Base-by-base conservation (phyloP, 2,113 vertebrate species). In the Physeter macrocephalus region DNA sequence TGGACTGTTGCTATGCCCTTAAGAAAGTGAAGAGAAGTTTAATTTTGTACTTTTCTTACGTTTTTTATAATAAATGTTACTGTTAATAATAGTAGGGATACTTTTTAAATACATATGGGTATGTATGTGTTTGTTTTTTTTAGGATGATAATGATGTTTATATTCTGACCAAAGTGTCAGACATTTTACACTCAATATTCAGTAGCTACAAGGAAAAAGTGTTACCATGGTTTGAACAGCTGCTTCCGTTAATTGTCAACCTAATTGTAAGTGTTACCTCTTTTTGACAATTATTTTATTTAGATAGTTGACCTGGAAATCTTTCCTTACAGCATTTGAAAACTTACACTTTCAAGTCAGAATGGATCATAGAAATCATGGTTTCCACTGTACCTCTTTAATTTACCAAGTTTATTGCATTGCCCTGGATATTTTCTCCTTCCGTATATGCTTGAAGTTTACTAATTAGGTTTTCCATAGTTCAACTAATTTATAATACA, bases 131-230 rank as follows among this genome's bases (percentile, higher is more conserved):
- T 74, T 78, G n/a, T 23, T 86, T 62, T 29, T 98, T 81, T 96
- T 97, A 99, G 99, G 99, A 99, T 98, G 99, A 99, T 96, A 99
- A 99, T 43, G 99, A 99, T 1, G 99, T 99, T 96, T 99, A 99
- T 99, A 99, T 99, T 98, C 98, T 99, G 97, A 99, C 99, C 97
- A 99, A 99, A 99, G 99, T 99, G 93, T 99, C 99, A 0, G 99
- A 99, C 97, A 99, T 99, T 98, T 99, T 99, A 98, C 99, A 99
- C 98, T 99, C 99, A 0, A 99, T 99, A 98, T 99, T 99, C 99
- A 99, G 99, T 97, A 99, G 99, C 93, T 99, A 99, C 94, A 99
- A 99, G 96, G 99, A 99, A 97, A 99, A 99, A 89, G 99, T 99
- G 89, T 99, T 99, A 93, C 99, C 99, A 0, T 99, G 99, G 99